These are phyloP conservation scores for Cynopterus sphinx DNA, from an alignment of 2,797 vertebrate genomes.

Conservation along the genomic window DNA sequence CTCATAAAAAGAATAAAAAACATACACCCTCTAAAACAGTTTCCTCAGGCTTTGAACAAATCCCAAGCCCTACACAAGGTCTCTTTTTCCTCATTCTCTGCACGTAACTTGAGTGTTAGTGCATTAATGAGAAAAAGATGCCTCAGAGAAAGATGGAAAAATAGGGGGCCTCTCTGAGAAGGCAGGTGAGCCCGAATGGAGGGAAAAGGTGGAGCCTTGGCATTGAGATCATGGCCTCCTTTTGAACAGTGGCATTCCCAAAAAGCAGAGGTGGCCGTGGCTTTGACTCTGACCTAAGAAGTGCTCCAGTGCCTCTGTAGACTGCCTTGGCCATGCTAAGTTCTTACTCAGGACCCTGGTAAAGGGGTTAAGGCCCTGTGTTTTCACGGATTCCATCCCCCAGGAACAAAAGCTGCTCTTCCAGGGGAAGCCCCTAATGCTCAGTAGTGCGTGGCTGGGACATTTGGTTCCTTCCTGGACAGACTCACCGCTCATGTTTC, in stretches of 20 bases:
- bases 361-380: background rate
- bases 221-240: background rate
- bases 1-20: slow-evolving; percentile 83
- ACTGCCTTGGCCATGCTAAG: background rate
- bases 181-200: slow-evolving; percentile 47
- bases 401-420: background rate
- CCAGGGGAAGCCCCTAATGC: background rate
- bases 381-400: background rate
- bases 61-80: slow-evolving; percentile 74
- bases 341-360: background rate
- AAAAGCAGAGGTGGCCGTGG: background rate
- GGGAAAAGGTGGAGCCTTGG: background rate
- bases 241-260: background rate
- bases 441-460: background rate
- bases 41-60: slow-evolving; percentile 77
- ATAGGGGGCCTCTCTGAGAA: slow-evolving; percentile 23
- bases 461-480: background rate
- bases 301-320: background rate
- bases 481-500: background rate
- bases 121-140: slow-evolving; percentile 78
- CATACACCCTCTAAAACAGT: slow-evolving; percentile 77
- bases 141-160: slow-evolving; percentile 69
- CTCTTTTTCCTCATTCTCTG: slow-evolving; percentile 72
- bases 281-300: background rate
- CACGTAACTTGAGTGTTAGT: slow-evolving; percentile 70